Conservation (phyloP, 2,113 vertebrate genomes). For the Anoplopoma fimbria region DNA sequence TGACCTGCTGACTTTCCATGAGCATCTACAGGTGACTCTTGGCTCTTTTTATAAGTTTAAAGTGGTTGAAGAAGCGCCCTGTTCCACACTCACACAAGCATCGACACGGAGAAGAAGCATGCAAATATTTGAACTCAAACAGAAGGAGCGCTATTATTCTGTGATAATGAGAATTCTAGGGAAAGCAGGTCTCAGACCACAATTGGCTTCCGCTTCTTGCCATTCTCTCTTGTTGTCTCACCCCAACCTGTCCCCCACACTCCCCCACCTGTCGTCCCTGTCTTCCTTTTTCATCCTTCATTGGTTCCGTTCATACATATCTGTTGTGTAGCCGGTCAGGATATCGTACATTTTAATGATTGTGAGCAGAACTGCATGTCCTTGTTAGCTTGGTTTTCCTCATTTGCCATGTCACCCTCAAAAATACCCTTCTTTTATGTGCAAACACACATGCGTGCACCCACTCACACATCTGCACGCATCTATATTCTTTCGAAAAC, state of each 20-base stretch:
- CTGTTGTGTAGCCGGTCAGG: constrained; percentile 64
- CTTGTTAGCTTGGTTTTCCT: constrained; percentile 85
- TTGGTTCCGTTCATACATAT: constrained; percentile 61
- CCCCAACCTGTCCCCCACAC: constrained; percentile 15
- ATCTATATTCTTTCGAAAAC: constrained; percentile 13
- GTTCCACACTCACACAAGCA: constrained; percentile 7
- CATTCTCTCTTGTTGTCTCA: constrained; percentile 15
- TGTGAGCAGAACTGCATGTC: constrained; percentile 72
- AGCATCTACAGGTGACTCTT: constrained; percentile 6
- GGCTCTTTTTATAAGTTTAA: background rate
- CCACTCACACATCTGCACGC: constrained; percentile 44
- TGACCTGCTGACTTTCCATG: background rate
- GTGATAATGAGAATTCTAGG: constrained; percentile 79
- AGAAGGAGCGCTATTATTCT: constrained; percentile 62
- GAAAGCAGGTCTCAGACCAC: constrained; percentile 62
- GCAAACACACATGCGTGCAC: constrained; percentile 65
- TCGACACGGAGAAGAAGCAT: constrained; percentile 20
- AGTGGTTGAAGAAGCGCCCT: constrained; percentile 55
- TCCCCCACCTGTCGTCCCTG: constrained; percentile 48
- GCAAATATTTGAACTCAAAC: constrained; percentile 48
- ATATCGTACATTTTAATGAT: constrained; percentile 86
- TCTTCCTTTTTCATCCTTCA: constrained; percentile 43
- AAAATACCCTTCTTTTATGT: constrained; percentile 79
- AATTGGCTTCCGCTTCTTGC: constrained; percentile 49
- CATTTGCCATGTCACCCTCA: constrained; percentile 84